Evolutionary conservation across 2,888 invertebrate species (phyloP).

Genomic region (Archips xylosteana): DNA sequence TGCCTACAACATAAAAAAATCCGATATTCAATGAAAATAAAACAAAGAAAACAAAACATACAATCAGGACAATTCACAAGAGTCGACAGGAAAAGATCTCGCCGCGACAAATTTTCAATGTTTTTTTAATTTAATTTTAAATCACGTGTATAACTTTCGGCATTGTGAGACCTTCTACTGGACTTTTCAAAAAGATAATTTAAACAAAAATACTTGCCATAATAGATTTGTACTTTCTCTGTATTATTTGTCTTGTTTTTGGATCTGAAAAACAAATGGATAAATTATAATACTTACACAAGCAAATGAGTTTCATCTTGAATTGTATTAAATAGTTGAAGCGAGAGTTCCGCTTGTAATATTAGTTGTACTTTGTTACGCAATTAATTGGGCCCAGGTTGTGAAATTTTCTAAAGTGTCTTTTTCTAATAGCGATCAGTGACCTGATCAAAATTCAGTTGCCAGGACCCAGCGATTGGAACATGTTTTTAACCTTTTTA

Average conservation of each 20-base stretch:
- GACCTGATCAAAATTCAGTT: too few species aligned
- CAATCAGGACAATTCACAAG: conserved; percentile 43
- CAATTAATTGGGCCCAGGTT: too few species aligned
- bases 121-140: background rate
- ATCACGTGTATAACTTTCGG: background rate
- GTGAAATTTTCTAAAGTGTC: too few species aligned
- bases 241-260: conserved; percentile 97
- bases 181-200: conserved; percentile 2
- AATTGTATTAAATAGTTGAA: too few species aligned
- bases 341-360: too few species aligned
- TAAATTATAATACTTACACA: conserved; percentile 7
- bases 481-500: too few species aligned
- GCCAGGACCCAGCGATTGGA: too few species aligned
- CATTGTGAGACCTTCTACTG: conserved; percentile 15
- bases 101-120: background rate
- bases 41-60: conserved; percentile 55
- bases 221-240: conserved; percentile 98
- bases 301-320: background rate
- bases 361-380: too few species aligned
- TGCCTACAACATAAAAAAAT: conserved; percentile 88
- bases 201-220: conserved; percentile 91
- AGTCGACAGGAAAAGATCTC: conserved; percentile 15
- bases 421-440: too few species aligned
- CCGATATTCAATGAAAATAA: conserved; percentile 58
- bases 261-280: conserved; percentile 91